Percentiles rank a stretch among this genome's conserved stretches.
These are phyloP conservation scores for Dicaeum eximium DNA, from an alignment of 2,113 vertebrate genomes.

Conservation along the genomic window DNA sequence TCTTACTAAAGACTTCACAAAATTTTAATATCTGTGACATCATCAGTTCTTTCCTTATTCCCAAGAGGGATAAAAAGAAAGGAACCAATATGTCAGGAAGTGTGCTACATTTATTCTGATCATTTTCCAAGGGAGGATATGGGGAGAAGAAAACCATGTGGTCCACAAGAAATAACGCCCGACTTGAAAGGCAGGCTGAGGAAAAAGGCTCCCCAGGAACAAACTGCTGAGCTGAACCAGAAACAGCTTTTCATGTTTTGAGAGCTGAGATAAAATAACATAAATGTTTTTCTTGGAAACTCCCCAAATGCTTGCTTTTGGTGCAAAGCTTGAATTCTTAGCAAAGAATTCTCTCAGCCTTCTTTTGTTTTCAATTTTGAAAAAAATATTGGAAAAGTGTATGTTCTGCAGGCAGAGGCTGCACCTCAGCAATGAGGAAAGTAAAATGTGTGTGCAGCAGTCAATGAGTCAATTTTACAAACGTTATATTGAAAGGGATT, in stretches of 20 bases:
- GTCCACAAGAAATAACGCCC: fast-evolving
- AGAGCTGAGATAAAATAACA: neutral
- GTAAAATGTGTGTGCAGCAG: neutral
- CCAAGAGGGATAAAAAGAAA: neutral
- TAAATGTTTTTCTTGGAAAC: neutral
- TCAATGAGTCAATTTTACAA: neutral
- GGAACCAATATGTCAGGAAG: neutral
- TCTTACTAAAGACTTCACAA: neutral
- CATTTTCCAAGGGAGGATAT: neutral
- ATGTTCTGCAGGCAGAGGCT: neutral
- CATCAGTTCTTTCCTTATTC: neutral
- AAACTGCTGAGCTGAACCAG: neutral
- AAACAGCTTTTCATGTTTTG: neutral
- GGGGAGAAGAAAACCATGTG: neutral
- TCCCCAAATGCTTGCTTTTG: neutral
- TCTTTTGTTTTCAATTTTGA: neutral
- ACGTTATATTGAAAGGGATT: neutral
- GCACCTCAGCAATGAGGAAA: neutral
- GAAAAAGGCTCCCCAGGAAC: neutral
- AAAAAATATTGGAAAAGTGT: neutral
- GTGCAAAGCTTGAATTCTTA: neutral
- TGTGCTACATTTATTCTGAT: neutral
- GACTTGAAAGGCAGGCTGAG: neutral
- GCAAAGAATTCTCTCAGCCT: neutral
- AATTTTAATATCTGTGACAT: neutral